These are phyloP conservation scores for Diaperis boleti DNA, from an alignment of 2,888 invertebrate species.

Conservation along the genomic window DNA sequence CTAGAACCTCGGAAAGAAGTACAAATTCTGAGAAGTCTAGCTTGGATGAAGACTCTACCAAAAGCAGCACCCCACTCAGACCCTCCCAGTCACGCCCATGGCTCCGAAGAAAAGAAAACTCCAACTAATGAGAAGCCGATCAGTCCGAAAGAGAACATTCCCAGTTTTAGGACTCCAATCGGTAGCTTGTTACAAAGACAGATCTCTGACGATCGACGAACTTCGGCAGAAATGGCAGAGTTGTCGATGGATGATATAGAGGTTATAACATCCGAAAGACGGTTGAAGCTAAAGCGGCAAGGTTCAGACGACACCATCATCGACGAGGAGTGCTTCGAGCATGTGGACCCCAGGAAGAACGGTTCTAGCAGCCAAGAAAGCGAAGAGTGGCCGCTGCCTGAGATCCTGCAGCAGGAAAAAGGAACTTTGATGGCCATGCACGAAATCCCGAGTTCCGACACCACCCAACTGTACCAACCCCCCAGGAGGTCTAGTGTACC, in stretches of 20 bases:
- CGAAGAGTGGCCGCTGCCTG: constrained; percentile 82
- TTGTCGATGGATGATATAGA: constrained; percentile 79
- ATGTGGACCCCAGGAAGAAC: constrained; percentile 54
- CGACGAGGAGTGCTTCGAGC: constrained; percentile 64
- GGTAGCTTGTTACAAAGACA: constrained; percentile 66
- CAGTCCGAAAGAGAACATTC: constrained; percentile 46
- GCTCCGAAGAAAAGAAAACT: constrained; percentile 67
- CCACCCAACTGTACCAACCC: constrained; percentile 63
- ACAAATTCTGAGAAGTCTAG: constrained; percentile 91
- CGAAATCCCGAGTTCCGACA: constrained; percentile 64
- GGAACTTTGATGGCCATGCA: constrained; percentile 62
- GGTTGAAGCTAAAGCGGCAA: constrained; percentile 62
- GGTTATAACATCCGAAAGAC: constrained; percentile 65
- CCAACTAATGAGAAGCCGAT: constrained; percentile 53
- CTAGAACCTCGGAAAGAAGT: constrained; percentile 88
- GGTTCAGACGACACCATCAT: constrained; percentile 66
- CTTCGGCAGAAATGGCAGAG: constrained; percentile 88
- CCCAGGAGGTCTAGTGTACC: constrained; percentile 62
- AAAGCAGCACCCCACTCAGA: constrained; percentile 86
- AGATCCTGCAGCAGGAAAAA: constrained; percentile 70
- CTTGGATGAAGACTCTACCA: constrained; percentile 87
- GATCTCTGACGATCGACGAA: constrained; percentile 84
- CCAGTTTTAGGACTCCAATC: constrained; percentile 57
- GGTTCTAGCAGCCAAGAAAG: constrained; percentile 76
- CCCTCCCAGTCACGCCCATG: constrained; percentile 80